Evolutionary conservation across 1,140 invertebrate genomes (phyloP), one percentile per base, ranked within the genome.

Genomic region (Stenopsyche tienmushanensis): DNA sequence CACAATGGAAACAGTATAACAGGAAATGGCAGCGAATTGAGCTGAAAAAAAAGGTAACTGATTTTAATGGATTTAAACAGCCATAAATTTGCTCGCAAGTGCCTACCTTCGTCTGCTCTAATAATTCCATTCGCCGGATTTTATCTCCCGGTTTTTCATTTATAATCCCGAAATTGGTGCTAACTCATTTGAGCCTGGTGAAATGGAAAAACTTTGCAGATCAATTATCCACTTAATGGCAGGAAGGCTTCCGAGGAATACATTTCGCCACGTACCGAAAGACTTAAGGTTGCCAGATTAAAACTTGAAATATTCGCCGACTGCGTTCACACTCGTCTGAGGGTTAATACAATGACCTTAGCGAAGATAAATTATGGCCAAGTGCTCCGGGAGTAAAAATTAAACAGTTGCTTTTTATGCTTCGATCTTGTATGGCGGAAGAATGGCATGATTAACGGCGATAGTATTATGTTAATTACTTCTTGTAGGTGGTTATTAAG

Each of bases 161-260:
- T 57, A 57, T 57, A 42, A 57, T 57, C 54, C 53, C 39, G 18
- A 25, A 57, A 55, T 55, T 55, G 52, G 52, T 25, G 52, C 26
- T 55, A 55, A 55, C 52, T 55, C 52, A 55, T 55, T 55, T 55
- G 52, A 55, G 26, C 50, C 23, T 18, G 54, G 54, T 57, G 54
- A 57, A 57, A 57, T 57, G 54, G 54, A 57, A 57, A 57, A 57
- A 57, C 54, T 57, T 57, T 57, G 39, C 18, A 57, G 54, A 57
- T 57, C 54, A 57, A 57, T 57, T 57, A 57, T 57, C 54, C 54
- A 57, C 54, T 57, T 57, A 57, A 57, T 57, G 54, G 54, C 54
- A 29, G 39, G 23, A 53, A 23, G 23, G 18, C 24, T 26, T 53
- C 50, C 18, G 8, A 34, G 18, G 54, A 57, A 57, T 57, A 57